A percentile compares a stretch with the other conserved stretches of the same genome.
Conservation (phyloP, 1,140 invertebrate species). For the Drosophila subpulchrella region DNA sequence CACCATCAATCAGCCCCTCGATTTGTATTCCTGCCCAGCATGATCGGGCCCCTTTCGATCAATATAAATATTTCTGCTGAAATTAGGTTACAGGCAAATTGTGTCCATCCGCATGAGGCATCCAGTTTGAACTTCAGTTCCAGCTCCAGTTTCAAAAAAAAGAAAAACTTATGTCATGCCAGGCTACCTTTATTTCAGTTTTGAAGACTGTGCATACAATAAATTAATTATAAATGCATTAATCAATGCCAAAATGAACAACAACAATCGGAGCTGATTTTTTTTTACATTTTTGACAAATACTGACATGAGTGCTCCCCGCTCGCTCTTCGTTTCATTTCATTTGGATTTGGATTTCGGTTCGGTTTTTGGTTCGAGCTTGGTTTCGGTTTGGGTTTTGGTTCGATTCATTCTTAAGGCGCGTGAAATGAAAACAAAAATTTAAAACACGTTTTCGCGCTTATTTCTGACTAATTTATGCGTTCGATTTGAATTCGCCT, state of each 20-base stretch:
- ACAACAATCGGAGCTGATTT: conserved; percentile 28
- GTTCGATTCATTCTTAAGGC: conserved; percentile 28
- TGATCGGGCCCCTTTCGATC: conserved; percentile 57
- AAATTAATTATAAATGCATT: conserved; percentile 84
- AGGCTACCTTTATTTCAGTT: conserved; percentile 32
- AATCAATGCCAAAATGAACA: conserved; percentile 77
- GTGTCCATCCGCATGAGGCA: conserved; percentile 27
- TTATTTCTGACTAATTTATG: conserved; percentile 81
- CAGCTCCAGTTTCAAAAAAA: conserved; percentile 51
- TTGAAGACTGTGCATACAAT: conserved; percentile 61
- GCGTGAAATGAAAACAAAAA: conserved; percentile 77
- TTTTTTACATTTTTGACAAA: conserved; percentile 70
- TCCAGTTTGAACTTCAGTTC: conserved; percentile 11
- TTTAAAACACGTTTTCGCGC: conserved; percentile 82
- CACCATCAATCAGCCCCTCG: conserved; percentile 66
- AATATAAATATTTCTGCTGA: conserved; percentile 81
- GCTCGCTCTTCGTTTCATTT: conserved; percentile 42
- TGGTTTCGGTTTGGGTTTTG: conserved; percentile 8
- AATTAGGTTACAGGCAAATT: conserved; percentile 78
- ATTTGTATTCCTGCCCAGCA: conserved; percentile 42
- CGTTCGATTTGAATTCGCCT: conserved; percentile 72
- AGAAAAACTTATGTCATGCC: conserved; percentile 67
- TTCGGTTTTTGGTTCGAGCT: conserved; percentile 20
- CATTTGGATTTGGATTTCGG: conserved; percentile 22
- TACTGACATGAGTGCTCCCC: conserved; percentile 79